Percentiles rank a stretch among this genome's conserved stretches.
Evolutionary conservation across 1,140 invertebrate genomes (phyloP).

Genomic region (Drosophila bocqueti): DNA sequence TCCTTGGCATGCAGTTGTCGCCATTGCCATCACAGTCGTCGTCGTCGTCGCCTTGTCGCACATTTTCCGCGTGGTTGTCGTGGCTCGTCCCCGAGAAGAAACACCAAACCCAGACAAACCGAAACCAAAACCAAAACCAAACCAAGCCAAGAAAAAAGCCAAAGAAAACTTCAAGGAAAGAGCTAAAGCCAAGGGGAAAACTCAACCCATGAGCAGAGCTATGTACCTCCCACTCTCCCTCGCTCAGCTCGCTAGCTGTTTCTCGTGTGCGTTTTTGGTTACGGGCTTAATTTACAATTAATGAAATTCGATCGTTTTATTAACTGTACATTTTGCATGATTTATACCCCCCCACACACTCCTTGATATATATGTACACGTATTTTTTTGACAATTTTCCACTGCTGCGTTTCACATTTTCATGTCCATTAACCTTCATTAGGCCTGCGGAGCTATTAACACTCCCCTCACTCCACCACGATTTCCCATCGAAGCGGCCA

Average conservation of each 20-base stretch:
- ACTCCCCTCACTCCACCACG: constrained; percentile 3
- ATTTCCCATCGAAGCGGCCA: constrained; percentile 7
- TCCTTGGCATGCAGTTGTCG: constrained; percentile 71
- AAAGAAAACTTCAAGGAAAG: constrained; percentile 16
- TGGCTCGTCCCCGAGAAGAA: constrained; percentile 62
- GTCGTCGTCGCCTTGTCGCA: constrained; percentile 47
- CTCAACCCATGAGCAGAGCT: constrained; percentile 7
- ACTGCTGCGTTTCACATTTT: constrained; percentile 47
- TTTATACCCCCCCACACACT: constrained; percentile 14
- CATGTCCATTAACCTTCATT: constrained; percentile 79
- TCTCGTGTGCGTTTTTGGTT: constrained; percentile 50
- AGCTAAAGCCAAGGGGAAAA: constrained; percentile 7
- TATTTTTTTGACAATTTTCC: constrained; percentile 40
- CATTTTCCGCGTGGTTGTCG: constrained; percentile 77
- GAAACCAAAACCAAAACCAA: constrained; percentile 17
- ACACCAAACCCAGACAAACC: constrained; percentile 24
- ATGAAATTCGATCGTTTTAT: constrained; percentile 84
- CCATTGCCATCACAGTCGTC: constrained; percentile 48
- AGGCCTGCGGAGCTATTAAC: constrained; percentile 56
- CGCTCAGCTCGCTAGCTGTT: neutral
- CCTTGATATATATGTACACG: neutral
- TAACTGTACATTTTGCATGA: constrained; percentile 75
- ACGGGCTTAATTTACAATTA: constrained; percentile 79
- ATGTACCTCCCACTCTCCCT: constrained; percentile 6
- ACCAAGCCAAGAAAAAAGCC: constrained; percentile 5